Conservation (phyloP, 2,888 invertebrate genomes). For the Nomada goodeniana region DNA sequence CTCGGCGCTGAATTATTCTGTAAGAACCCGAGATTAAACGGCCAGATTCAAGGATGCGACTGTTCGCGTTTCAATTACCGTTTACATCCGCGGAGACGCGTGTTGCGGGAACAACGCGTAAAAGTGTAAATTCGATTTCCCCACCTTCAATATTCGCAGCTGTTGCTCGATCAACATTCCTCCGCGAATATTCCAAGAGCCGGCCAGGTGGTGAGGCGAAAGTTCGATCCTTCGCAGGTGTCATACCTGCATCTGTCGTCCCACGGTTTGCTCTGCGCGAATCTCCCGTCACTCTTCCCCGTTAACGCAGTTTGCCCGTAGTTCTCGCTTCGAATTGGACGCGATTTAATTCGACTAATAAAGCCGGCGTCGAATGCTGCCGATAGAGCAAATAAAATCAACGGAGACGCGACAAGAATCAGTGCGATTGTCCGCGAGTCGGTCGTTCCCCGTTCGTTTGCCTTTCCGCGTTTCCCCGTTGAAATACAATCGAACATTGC, state of each 20-base stretch:
- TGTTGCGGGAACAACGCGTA: too few species aligned
- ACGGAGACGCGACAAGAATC: not conserved
- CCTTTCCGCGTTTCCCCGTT: slow-evolving; percentile 3
- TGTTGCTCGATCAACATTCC: slow-evolving; percentile 33
- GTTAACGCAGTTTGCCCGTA: too few species aligned
- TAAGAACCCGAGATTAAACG: too few species aligned
- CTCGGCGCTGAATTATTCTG: too few species aligned
- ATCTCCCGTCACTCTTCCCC: too few species aligned
- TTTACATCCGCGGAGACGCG: too few species aligned
- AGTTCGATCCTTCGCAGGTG: slow-evolving; percentile 15
- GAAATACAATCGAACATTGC: slow-evolving; percentile 26
- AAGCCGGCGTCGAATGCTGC: not conserved
- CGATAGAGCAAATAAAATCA: slow-evolving; percentile 7
- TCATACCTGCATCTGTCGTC: not conserved
- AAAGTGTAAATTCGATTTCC: slow-evolving; percentile 10
- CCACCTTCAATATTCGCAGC: not conserved
- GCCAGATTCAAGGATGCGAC: too few species aligned
- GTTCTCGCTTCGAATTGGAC: not conserved
- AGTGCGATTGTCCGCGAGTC: not conserved
- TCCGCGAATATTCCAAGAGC: slow-evolving; percentile 8
- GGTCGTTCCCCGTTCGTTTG: not conserved
- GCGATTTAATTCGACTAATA: not conserved
- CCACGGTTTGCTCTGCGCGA: too few species aligned
- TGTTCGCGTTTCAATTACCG: too few species aligned
- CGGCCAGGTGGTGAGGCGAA: not conserved